Conservation (phyloP, 2,888 invertebrate species). For the Antitype chi region DNA sequence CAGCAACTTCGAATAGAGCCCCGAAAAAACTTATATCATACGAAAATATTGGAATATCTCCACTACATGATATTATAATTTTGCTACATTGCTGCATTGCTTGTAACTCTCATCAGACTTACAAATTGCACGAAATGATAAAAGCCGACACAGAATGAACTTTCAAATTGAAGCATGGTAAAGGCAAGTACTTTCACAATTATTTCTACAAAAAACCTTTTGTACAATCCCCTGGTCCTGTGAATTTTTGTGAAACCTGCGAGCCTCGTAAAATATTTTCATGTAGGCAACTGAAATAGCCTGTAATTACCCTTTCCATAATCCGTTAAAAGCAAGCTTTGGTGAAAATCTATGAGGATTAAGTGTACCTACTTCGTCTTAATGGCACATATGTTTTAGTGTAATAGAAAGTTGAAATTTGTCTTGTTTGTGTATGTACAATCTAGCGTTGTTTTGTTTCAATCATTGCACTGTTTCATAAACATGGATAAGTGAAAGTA, state of each 20-base stretch:
- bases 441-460: background rate
- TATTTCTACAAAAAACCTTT: conserved; percentile 35
- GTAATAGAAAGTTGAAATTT: background rate
- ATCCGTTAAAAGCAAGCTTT: conserved; percentile 58
- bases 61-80: conserved; percentile 20
- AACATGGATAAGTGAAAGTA: background rate
- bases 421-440: background rate
- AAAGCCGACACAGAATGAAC: conserved; percentile 5
- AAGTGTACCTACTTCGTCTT: background rate
- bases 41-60: conserved; percentile 27
- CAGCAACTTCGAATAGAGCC: conserved; percentile 24
- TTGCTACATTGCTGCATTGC: background rate
- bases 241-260: conserved; percentile 21
- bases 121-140: conserved; percentile 40
- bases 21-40: conserved; percentile 17
- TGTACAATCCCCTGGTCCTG: conserved; percentile 27
- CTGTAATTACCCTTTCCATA: conserved; percentile 35
- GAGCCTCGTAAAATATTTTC: conserved; percentile 32
- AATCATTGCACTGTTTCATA: background rate
- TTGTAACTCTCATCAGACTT: conserved; percentile 27
- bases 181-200: conserved; percentile 13
- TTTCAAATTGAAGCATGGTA: conserved; percentile 39
- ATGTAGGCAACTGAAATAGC: conserved; percentile 32
- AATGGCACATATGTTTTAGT: background rate
- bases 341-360: conserved; percentile 31